Conservation (phyloP, 2,888 invertebrate genomes). For the Ormyrus pomaceus region DNA sequence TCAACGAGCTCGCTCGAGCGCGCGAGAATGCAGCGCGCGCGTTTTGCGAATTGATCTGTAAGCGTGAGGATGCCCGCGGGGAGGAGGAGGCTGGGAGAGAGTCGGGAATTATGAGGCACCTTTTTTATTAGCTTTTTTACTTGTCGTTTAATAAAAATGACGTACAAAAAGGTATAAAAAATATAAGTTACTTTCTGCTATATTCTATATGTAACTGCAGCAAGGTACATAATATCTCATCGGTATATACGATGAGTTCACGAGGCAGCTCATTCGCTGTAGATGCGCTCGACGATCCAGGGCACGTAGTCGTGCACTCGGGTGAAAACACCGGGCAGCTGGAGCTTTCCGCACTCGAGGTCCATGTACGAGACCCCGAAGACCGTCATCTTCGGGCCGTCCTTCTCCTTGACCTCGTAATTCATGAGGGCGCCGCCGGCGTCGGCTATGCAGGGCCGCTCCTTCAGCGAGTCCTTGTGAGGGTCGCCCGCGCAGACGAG, state of each 20-base stretch:
- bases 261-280: too few species aligned
- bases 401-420: neutral
- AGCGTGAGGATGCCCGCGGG: too few species aligned
- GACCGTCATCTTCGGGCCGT: neutral
- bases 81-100: too few species aligned
- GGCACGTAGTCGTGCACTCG: slow-evolving; percentile 10
- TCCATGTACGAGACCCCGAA: slow-evolving; percentile 33
- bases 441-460: slow-evolving; percentile 35
- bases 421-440: slow-evolving; percentile 44
- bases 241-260: too few species aligned
- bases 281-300: slow-evolving; percentile 24
- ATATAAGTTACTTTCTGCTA: too few species aligned
- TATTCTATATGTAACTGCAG: too few species aligned
- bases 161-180: too few species aligned
- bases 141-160: too few species aligned
- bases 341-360: neutral
- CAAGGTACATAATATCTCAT: too few species aligned
- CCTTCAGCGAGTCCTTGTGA: neutral
- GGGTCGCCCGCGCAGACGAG: slow-evolving; percentile 35
- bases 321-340: slow-evolving; percentile 37
- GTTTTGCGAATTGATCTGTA: too few species aligned
- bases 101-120: too few species aligned
- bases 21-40: slow-evolving; percentile 57
- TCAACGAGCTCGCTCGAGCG: slow-evolving; percentile 70
- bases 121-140: too few species aligned